Evolutionary conservation across 2,888 invertebrate genomes (phyloP).

Genomic region (Agriopis marginaria): DNA sequence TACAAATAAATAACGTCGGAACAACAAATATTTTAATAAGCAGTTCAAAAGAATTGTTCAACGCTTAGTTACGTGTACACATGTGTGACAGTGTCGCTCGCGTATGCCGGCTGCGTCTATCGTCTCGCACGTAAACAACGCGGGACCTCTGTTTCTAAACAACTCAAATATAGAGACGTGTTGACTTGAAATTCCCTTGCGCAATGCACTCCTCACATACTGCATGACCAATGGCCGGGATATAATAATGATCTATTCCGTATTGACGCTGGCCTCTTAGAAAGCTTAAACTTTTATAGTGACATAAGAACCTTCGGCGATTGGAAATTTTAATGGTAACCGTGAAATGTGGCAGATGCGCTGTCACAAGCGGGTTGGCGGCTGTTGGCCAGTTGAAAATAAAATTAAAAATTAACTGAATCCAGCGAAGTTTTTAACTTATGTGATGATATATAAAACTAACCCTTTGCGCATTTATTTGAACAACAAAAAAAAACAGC

Average conservation of each 20-base stretch:
- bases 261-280: slow-evolving; percentile 68
- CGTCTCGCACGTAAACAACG: slow-evolving; percentile 42
- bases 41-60: slow-evolving; percentile 81
- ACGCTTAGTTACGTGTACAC: slow-evolving; percentile 72
- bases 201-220: slow-evolving; percentile 54
- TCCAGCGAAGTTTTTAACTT: slow-evolving; percentile 8
- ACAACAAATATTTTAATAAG: slow-evolving; percentile 87
- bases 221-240: slow-evolving; percentile 78
- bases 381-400: slow-evolving; percentile 18
- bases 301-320: slow-evolving; percentile 66
- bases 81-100: slow-evolving; percentile 70
- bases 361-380: slow-evolving; percentile 5
- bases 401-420: slow-evolving; percentile 20
- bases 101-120: slow-evolving; percentile 68
- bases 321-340: slow-evolving; percentile 81
- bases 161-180: slow-evolving; percentile 37
- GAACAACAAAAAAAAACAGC: slow-evolving; percentile 7
- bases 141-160: slow-evolving; percentile 40
- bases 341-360: slow-evolving; percentile 81
- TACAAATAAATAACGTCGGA: slow-evolving; percentile 84
- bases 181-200: slow-evolving; percentile 37
- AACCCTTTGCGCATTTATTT: slow-evolving; percentile 16
- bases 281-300: slow-evolving; percentile 80
- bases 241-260: slow-evolving; percentile 63
- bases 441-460: slow-evolving; percentile 10